phyloP scores from a whole-genome alignment of 1,140 invertebrate species.

The Delia radicum region DNA sequence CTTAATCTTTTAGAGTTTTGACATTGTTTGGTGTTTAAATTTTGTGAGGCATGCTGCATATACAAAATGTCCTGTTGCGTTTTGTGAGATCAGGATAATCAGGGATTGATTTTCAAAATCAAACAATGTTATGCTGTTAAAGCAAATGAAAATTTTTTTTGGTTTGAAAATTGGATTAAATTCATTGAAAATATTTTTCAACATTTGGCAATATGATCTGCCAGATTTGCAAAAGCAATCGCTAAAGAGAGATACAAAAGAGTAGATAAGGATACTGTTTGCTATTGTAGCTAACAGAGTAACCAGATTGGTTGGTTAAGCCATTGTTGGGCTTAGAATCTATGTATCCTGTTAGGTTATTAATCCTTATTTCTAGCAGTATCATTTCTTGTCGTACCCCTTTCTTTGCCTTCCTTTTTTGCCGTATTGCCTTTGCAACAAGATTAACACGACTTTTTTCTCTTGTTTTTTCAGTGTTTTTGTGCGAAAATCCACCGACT shows the following conservation, averaged over 20 bases:
- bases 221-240: neutral
- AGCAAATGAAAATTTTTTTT: neutral
- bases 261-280: neutral
- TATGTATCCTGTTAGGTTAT: conserved; percentile 3
- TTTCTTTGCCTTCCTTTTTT: neutral
- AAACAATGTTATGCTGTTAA: conserved; percentile 2
- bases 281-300: neutral
- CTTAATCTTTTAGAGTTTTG: no score
- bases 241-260: neutral
- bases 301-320: neutral
- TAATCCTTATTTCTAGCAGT: neutral
- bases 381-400: neutral
- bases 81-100: neutral
- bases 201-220: neutral
- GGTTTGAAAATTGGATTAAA: conserved; percentile 6
- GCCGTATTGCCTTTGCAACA: neutral
- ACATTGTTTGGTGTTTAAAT: neutral
- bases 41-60: neutral
- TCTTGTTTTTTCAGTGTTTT: neutral
- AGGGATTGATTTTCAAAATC: conserved; percentile 12
- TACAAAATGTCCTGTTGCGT: neutral
- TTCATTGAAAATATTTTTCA: neutral
- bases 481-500: conserved; percentile 9
- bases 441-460: neutral
- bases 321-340: neutral